Base-by-base conservation (phyloP, 1,140 invertebrate genomes). In the Chironomus striatipennis region DNA sequence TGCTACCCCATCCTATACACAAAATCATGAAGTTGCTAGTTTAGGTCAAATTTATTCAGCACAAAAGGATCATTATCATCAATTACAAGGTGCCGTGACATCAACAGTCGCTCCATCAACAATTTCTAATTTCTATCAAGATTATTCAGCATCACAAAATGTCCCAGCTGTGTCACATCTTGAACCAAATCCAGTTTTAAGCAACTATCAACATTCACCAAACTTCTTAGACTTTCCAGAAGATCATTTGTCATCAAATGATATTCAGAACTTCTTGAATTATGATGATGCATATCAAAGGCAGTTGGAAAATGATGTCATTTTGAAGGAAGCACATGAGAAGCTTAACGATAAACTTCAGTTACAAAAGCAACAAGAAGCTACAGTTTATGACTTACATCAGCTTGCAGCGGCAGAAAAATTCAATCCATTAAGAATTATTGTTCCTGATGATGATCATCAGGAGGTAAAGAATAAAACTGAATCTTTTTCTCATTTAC, bases 1-100 rank as follows among this genome's bases (percentile, higher is more conserved):
- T 2, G 81, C 20, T 18, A 20, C 65, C 1, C 20, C 20, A 8
- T 5, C 20, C 7, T 70, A 21, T 18, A 70, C 65, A 18, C n/a
- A 70, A 70, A 18, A 18, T 20, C 18, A 70, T 7, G 17, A 70
- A 70, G 65, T 70, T 6, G 65, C 65, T 1, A 70, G 65, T 10
- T 20, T 70, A 8, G 65, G 65, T n/a, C 65, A 70, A 20, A 70
- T 70, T 70, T 70, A 70, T 70, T 70, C 65, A 70, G 65, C 65
- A 20, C 65, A 70, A 70, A 18, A 70, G 18, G 65, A 70, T 20
- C 65, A 18, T 7, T 70, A 20, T 18, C 65, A 70, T 70, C 65
- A 70, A 12, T 20, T 70, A 20, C 17, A 70, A 10, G 65, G 18
- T 57, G 47, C 15, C 15, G 8, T 57, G n/a, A 20, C 20, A 10